Base-by-base conservation (phyloP, 2,888 invertebrate species). In the Drosophila pullipes region DNA sequence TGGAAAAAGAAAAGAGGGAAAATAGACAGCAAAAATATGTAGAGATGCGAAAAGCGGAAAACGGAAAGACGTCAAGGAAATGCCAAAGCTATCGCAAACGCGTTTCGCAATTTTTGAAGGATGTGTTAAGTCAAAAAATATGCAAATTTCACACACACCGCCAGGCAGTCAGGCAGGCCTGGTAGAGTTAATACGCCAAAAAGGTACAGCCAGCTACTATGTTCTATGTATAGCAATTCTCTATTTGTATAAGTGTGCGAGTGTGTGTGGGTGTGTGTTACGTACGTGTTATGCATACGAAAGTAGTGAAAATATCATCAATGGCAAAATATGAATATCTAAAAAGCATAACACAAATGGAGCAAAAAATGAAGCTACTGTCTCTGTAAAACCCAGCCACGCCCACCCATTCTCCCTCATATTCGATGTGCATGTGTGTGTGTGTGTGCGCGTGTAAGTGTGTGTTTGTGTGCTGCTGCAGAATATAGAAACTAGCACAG, bases 91-190 rank as follows among this genome's bases (percentile, higher is more conserved):
- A 87, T 89, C 86, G 87, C 82, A 88, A 89, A 89, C 87, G 87
- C 89, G 85, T 88, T 88, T 77, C 78, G 82, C 87, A 85, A 88
- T 88, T 88, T 89, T 88, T 88, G 89, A 89, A 88, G 89, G 87
- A 88, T 88, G 87, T 89, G 87, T 88, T 88, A 88, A 88, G 87
- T 88, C 86, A 86, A 86, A 86, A 86, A 88, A 88, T 88, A 88
- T 88, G 84, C 88, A 86, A 86, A 88, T 88, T 88, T 75, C 54
- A 76, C 64, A 62, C 58, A 44, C 52, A 61, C 53, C 25, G 55
- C 68, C 41, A 73, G 13, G 62, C 58, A 82, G 28, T 54, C 53
- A 66, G 50, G 62, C 61, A 60, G 70, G 81, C 62, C 72, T 72
- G 75, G 58, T 77, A 58, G 72, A 83, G 82, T 83, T 81, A 83